Evolutionary conservation across 1,140 invertebrate genomes (phyloP).

Genomic region (Batillaria attramentaria): DNA sequence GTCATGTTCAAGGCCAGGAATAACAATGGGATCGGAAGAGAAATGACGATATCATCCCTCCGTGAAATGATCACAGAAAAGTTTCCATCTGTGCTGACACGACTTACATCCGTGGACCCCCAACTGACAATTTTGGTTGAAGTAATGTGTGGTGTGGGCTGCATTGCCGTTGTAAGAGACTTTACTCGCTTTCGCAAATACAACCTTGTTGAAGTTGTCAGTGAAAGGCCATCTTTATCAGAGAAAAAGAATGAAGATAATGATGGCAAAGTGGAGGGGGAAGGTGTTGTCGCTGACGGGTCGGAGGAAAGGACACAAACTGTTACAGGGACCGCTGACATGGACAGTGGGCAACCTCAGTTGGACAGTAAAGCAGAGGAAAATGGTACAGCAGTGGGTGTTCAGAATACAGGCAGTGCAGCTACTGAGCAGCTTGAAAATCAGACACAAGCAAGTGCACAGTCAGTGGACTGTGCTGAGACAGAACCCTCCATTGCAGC

Average conservation of each 20-base stretch:
- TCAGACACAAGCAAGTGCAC: too few relatives aligned
- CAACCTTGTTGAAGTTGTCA: constrained; percentile 65
- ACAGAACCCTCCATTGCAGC: too few relatives aligned
- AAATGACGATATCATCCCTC: constrained; percentile 70
- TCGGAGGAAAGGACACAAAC: neutral
- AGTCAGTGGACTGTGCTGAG: too few relatives aligned
- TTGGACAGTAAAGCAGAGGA: neutral
- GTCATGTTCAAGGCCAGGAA: constrained; percentile 87
- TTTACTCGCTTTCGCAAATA: constrained; percentile 69
- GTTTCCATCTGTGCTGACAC: constrained; percentile 55
- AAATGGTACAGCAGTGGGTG: too few relatives aligned
- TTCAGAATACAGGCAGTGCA: too few relatives aligned
- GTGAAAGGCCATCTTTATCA: constrained; percentile 14
- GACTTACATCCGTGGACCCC: constrained; percentile 56
- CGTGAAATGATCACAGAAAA: constrained; percentile 51
- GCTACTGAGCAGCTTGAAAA: too few relatives aligned
- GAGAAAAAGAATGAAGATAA: neutral
- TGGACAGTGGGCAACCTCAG: neutral
- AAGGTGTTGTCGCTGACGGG: too few relatives aligned
- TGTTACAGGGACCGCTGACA: neutral
- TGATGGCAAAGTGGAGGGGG: neutral
- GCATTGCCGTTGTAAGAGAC: constrained; percentile 67
- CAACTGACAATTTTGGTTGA: constrained; percentile 66
- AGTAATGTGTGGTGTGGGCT: constrained; percentile 66
- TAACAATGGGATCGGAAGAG: constrained; percentile 80